These are phyloP conservation scores for Isichthys henryi DNA, from an alignment of 2,113 vertebrate species.

Conservation along the genomic window DNA sequence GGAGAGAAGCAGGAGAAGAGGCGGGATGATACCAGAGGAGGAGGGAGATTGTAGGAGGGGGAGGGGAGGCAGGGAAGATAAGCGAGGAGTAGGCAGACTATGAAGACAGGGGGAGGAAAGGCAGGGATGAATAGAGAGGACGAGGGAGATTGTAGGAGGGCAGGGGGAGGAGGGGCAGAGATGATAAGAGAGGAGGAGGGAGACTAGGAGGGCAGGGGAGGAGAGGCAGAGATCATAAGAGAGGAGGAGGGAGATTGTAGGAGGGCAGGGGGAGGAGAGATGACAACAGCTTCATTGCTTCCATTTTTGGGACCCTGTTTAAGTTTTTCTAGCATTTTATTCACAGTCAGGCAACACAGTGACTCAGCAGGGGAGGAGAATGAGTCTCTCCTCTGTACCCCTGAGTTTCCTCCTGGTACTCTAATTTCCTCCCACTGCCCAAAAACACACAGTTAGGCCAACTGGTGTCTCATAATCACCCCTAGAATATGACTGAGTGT, in stretches of 20 bases:
- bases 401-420: too few relatives aligned
- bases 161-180: background rate
- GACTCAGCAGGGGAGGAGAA: background rate
- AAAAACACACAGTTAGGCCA: too few relatives aligned
- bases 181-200: background rate
- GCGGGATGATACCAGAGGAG: background rate
- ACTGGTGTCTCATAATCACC: too few relatives aligned
- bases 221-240: background rate
- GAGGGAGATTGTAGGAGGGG: background rate
- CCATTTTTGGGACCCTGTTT: too few relatives aligned
- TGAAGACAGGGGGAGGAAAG: background rate
- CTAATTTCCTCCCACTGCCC: too few relatives aligned
- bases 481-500: too few relatives aligned
- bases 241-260: background rate
- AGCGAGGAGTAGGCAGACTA: background rate
- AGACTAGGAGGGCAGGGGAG: too few relatives aligned
- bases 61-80: background rate
- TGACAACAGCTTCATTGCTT: too few relatives aligned
- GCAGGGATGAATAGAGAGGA: background rate
- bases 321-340: too few relatives aligned
- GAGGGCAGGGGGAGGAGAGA: background rate
- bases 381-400: too few relatives aligned
- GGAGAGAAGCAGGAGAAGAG: background rate
- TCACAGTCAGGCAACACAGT: too few relatives aligned
- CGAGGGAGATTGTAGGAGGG: background rate